phyloP scores from a whole-genome alignment of 2,113 vertebrate species.

The Leptosomus discolor region DNA sequence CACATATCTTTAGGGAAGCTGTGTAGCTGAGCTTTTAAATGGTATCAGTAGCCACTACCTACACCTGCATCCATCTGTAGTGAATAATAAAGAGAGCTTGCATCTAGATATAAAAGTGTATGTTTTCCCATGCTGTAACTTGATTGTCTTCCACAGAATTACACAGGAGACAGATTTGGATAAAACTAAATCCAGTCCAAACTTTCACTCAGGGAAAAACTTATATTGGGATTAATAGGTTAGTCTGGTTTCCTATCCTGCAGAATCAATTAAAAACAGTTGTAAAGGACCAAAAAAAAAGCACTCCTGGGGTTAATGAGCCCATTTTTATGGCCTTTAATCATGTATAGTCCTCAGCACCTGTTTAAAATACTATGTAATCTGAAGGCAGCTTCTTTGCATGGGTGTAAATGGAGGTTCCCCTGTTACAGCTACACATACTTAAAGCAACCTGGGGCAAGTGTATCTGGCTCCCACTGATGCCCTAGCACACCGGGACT shows the following conservation, averaged over 20 bases:
- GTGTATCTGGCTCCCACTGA: fast-evolving
- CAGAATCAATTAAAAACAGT: not conserved
- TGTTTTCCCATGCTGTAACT: constrained; percentile 34
- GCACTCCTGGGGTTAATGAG: not conserved
- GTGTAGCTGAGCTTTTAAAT: not conserved
- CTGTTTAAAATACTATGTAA: not conserved
- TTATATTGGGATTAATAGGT: not conserved
- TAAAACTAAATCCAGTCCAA: constrained; percentile 24
- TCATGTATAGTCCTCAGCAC: not conserved
- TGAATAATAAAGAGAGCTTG: not conserved
- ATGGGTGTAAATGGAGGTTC: not conserved
- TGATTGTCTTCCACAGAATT: constrained; percentile 7
- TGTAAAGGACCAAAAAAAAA: not conserved
- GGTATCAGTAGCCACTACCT: constrained; percentile 32
- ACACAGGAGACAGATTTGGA: constrained; percentile 1
- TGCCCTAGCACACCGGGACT: fast-evolving
- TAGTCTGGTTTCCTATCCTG: not conserved
- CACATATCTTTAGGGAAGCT: not conserved
- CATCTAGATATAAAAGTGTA: not conserved
- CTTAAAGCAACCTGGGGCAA: not conserved
- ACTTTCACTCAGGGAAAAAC: not conserved
- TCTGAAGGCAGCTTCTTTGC: not conserved
- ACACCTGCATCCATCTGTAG: constrained; percentile 27
- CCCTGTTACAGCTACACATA: not conserved
- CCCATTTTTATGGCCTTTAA: not conserved